phyloP scores from a whole-genome alignment of 2,888 invertebrate genomes.

The Phragmatobia fuliginosa region DNA sequence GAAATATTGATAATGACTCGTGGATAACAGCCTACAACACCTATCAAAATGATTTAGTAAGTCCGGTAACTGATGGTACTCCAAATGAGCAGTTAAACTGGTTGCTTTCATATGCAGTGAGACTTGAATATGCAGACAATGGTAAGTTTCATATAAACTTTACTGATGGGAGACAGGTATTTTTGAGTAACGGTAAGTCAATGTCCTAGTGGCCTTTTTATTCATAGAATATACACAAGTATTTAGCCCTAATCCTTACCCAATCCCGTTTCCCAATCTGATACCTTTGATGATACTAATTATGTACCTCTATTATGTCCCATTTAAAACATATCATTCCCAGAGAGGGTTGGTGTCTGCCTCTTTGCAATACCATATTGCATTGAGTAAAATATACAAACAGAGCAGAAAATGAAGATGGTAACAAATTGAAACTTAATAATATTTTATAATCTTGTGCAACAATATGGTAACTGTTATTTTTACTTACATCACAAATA shows the following conservation, averaged over 20 bases:
- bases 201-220: too few species aligned
- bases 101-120: slow-evolving; percentile 93
- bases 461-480: background rate
- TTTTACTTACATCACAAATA: background rate
- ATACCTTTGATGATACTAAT: background rate
- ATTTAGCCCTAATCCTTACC: background rate
- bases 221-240: background rate
- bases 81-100: slow-evolving; percentile 92
- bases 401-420: background rate
- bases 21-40: slow-evolving; percentile 91
- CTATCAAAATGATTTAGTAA: slow-evolving; percentile 92
- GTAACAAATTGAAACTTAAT: background rate
- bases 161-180: slow-evolving; percentile 7
- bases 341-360: background rate
- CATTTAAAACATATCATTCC: background rate
- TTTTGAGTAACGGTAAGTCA: background rate
- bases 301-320: too few species aligned
- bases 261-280: background rate
- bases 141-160: slow-evolving; percentile 74
- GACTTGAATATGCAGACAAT: slow-evolving; percentile 94
- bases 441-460: background rate
- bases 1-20: slow-evolving; percentile 88
- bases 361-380: background rate
- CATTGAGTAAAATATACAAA: background rate
- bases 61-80: slow-evolving; percentile 88